Percentiles rank a stretch among this genome's conserved stretches.
Conservation (phyloP, 53 echinoderm and acorn worm species). For the Holothuria scabra region DNA sequence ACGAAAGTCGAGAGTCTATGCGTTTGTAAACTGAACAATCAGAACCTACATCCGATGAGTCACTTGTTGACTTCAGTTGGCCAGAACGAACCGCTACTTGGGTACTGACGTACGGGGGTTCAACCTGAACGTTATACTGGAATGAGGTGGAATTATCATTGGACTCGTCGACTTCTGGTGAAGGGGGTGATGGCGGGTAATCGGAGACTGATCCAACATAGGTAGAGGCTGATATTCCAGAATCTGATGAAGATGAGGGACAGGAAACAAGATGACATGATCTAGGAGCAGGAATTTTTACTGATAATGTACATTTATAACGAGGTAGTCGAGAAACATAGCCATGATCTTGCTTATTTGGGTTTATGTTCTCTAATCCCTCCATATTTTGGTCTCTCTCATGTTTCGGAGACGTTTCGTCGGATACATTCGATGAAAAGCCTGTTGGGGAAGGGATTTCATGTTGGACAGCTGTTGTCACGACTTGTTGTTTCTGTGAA, state of each 20-base stretch:
- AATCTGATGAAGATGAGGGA: conserved; percentile 27
- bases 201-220: conserved; percentile 29
- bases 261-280: neutral
- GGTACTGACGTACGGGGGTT: conserved; percentile 8
- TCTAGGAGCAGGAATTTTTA: neutral
- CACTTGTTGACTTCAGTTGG: neutral
- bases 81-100: neutral
- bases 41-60: neutral
- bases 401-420: too few species aligned
- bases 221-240: conserved; percentile 30
- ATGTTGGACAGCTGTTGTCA: too few species aligned
- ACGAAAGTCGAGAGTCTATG: conserved; percentile 5
- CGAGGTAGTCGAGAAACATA: too few species aligned
- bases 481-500: too few species aligned
- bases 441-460: too few species aligned
- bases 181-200: conserved; percentile 4
- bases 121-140: too few species aligned
- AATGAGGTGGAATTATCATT: too few species aligned
- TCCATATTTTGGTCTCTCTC: too few species aligned
- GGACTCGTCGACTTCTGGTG: neutral
- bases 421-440: too few species aligned
- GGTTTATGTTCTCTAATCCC: too few species aligned
- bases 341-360: too few species aligned
- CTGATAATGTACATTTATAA: neutral
- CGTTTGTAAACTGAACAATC: conserved; percentile 1